Conservation (phyloP, 1,140 invertebrate species). For the Phenacoccus solenopsis region DNA sequence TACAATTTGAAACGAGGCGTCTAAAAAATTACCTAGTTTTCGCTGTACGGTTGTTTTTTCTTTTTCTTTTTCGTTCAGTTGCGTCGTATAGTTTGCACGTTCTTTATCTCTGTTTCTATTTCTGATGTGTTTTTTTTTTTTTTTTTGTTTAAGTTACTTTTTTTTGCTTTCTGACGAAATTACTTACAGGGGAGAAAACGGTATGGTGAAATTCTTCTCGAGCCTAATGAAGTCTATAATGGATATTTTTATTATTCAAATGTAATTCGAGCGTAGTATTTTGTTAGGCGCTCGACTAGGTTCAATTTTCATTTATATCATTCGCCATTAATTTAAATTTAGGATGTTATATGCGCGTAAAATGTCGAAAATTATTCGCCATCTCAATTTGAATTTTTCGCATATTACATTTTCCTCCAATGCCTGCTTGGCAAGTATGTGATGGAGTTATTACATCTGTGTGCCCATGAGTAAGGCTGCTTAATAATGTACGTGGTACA, state of each 20-base stretch:
- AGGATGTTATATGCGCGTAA: neutral
- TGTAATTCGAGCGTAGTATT: neutral
- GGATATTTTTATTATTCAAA: slow-evolving; percentile 3
- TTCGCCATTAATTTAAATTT: slow-evolving; percentile 3
- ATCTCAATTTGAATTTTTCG: neutral
- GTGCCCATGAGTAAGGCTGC: too few species aligned
- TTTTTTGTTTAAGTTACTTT: neutral
- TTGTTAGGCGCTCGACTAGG: neutral
- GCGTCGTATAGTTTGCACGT: neutral
- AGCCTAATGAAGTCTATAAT: neutral
- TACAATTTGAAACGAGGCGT: neutral
- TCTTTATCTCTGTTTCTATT: neutral
- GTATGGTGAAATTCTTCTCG: neutral
- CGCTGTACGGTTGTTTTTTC: too few species aligned
- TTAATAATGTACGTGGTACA: too few species aligned
- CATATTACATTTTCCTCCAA: too few species aligned
- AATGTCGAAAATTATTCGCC: too few species aligned
- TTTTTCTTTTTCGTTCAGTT: too few species aligned
- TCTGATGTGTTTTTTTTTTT: neutral
- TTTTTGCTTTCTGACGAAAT: neutral
- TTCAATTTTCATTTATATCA: neutral
- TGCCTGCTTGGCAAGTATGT: too few species aligned
- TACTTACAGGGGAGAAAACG: neutral
- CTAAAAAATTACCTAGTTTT: slow-evolving; percentile 3
- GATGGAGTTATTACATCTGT: too few species aligned